Base-by-base conservation (phyloP, 2,797 vertebrate species). In the Sebastiscus tertius region DNA sequence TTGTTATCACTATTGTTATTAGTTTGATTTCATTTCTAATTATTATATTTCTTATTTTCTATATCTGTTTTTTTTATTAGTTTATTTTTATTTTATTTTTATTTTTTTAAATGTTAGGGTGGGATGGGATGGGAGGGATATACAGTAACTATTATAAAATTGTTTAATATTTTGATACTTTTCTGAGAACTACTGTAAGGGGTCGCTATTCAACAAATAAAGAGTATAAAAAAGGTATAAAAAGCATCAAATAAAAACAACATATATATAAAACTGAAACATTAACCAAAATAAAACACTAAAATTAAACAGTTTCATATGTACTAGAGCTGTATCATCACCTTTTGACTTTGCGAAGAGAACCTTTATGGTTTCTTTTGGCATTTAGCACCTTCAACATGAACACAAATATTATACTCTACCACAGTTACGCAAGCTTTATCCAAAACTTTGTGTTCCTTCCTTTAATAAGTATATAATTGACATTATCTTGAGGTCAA, bases 401-500 rank as follows among this genome's bases (percentile, higher is more conserved):
- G 54, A 33, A 62, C n/a, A 61, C 66, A 18, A 49, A 49, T 49
- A 75, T 52, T 49, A 71, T 1, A 20, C 20, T 33, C 1, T 5
- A 24, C 13, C 22, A 2, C 20, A 66, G 24, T 18, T 49, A 20
- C 1, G 4, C 49, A 72, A 66, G 6, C 18, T 60, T 79, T 49
- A 58, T 65, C 27, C 26, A 49, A 29, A 65, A 16, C 5, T 70
- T 55, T 71, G 39, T 31, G 14, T 77, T 62, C 33, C 39, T 69
- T 69, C 4, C 11, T 75, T 63, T 72, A 46, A 46, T 46, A 46
- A 67, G 79, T 66, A n/a, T 5, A 27, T 58, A 22, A 71, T 36
- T 81, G 82, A 85, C 79, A 65, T 86, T 87, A 61, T 39, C 39
- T 36, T 72, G 39, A 89, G 82, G 90, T 84, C 81, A 81, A 0